phyloP scores from a whole-genome alignment of 2,113 vertebrate species.

The Phalacrocorax brasilianus region DNA sequence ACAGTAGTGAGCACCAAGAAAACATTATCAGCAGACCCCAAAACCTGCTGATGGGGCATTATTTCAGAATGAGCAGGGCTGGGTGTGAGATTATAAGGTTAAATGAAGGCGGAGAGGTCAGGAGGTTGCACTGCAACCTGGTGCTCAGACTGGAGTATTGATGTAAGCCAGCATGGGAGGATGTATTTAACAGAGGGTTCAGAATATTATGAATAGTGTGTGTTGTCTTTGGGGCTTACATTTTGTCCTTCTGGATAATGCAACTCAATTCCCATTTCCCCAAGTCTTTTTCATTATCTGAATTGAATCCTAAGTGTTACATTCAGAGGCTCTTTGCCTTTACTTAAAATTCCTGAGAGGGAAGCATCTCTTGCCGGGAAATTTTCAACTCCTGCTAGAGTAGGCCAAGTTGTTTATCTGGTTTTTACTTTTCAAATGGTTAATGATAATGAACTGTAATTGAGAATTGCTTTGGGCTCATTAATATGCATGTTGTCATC shows the following conservation, averaged over 20 bases:
- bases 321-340: slow-evolving; percentile 13
- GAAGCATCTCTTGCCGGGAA: slow-evolving; percentile 4
- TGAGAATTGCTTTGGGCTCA: slow-evolving; percentile 26
- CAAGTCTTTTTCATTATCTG: neutral
- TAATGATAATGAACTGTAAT: slow-evolving; percentile 50
- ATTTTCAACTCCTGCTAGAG: slow-evolving; percentile 18
- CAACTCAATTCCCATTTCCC: neutral
- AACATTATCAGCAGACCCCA: neutral
- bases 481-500: slow-evolving; percentile 35
- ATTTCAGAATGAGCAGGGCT: neutral
- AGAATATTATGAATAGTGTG: neutral
- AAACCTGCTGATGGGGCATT: neutral
- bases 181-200: neutral
- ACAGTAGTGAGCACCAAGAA: neutral
- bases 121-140: neutral
- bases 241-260: neutral
- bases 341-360: slow-evolving; percentile 39
- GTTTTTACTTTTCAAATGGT: slow-evolving; percentile 45
- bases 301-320: slow-evolving; percentile 31
- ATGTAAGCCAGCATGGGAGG: neutral
- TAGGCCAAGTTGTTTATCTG: neutral
- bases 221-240: neutral
- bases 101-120: neutral
- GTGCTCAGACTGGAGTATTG: neutral
- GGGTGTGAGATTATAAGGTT: neutral